These are phyloP conservation scores for Melanogrammus aeglefinus DNA, from an alignment of 2,797 vertebrate species.

Conservation along the genomic window DNA sequence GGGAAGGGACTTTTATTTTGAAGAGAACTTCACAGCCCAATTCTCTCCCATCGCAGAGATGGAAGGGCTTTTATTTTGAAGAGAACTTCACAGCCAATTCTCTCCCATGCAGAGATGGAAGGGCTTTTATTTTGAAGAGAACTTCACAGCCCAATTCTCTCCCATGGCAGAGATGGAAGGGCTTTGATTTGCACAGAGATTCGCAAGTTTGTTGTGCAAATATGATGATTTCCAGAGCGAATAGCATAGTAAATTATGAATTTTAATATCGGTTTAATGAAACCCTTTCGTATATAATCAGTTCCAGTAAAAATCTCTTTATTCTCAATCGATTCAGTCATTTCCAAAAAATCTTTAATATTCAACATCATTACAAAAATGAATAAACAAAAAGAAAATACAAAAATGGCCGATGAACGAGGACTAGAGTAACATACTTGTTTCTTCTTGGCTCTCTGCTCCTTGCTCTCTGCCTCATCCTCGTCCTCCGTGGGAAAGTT, in stretches of 20 bases:
- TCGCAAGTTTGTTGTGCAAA: neutral
- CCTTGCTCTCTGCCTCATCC: slow-evolving; percentile 93
- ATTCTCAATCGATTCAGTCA: neutral
- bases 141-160: neutral
- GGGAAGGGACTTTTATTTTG: slow-evolving; percentile 7
- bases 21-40: neutral
- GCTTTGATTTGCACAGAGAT: neutral
- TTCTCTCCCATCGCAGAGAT: neutral
- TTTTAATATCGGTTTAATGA: neutral
- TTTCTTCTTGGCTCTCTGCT: slow-evolving; percentile 90
- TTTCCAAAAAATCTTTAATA: neutral
- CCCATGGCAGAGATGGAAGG: neutral
- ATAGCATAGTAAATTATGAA: too few relatives aligned
- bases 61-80: neutral
- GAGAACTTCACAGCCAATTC: neutral
- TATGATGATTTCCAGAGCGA: neutral
- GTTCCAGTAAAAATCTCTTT: neutral
- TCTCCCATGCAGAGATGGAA: neutral
- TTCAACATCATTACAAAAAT: neutral
- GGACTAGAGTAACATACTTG: slow-evolving; percentile 67
- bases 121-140: neutral
- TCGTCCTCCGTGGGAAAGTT: slow-evolving; percentile 83
- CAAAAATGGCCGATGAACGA: neutral
- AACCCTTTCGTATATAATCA: neutral
- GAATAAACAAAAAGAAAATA: neutral